phyloP scores from a whole-genome alignment of 1,140 invertebrate species.

The Sesamia nonagrioides region DNA sequence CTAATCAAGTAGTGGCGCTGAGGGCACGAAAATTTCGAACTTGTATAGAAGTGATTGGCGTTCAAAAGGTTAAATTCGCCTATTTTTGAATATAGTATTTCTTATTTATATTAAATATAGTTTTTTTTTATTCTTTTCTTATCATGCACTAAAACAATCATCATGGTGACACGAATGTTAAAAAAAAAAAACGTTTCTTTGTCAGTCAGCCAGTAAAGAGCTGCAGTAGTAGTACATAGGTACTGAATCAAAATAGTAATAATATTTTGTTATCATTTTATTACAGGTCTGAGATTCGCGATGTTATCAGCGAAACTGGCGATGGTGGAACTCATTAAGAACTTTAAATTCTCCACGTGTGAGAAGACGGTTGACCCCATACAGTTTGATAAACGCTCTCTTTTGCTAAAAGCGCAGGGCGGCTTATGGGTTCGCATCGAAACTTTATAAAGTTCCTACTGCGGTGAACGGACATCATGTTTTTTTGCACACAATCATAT shows the following conservation, averaged over 20 bases:
- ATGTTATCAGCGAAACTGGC: slow-evolving; percentile 77
- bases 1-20: too few relatives aligned
- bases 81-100: too few relatives aligned
- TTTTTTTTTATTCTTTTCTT: too few relatives aligned
- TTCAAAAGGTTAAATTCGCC: too few relatives aligned
- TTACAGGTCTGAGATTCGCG: slow-evolving; percentile 79
- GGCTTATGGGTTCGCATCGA: slow-evolving; percentile 73
- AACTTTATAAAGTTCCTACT: slow-evolving; percentile 44
- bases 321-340: slow-evolving; percentile 75
- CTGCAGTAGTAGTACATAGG: too few relatives aligned
- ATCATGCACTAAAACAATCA: too few relatives aligned
- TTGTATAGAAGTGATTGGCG: too few relatives aligned
- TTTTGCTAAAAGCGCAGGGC: slow-evolving; percentile 69
- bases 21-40: too few relatives aligned
- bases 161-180: too few relatives aligned
- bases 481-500: background rate
- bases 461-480: background rate
- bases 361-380: slow-evolving; percentile 73
- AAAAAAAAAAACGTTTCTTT: too few relatives aligned
- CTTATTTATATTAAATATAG: too few relatives aligned
- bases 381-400: slow-evolving; percentile 63
- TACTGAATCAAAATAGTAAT: background rate
- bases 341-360: slow-evolving; percentile 74
- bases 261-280: slow-evolving; percentile 21
- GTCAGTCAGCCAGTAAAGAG: too few relatives aligned